A percentile compares a stretch with the other conserved stretches of the same genome.
These are phyloP conservation scores for Julus scandinavius DNA, from an alignment of 2,888 invertebrate genomes.

Conservation along the genomic window DNA sequence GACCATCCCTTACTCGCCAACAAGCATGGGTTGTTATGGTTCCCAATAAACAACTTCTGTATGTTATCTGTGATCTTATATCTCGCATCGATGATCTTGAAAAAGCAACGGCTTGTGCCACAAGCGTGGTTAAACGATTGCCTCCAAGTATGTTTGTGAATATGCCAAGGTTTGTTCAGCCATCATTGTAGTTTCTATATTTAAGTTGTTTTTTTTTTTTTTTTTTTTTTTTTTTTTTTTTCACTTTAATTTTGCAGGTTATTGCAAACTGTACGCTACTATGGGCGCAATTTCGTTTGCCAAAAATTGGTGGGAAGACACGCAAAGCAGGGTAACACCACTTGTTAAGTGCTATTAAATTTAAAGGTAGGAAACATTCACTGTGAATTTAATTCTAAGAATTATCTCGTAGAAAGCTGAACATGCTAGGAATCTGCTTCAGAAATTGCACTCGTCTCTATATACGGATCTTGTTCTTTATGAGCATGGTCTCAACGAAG, in stretches of 20 bases:
- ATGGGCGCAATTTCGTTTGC: constrained; percentile 43
- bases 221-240: not conserved
- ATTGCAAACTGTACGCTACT: not conserved
- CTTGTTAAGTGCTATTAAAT: not conserved
- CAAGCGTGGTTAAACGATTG: constrained; percentile 24
- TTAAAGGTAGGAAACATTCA: not conserved
- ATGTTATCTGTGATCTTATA: constrained; percentile 10
- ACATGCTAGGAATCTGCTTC: not conserved
- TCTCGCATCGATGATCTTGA: constrained; percentile 42
- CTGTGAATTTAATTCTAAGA: not conserved
- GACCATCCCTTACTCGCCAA: constrained; percentile 8
- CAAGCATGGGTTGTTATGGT: not conserved
- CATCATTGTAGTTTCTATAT: not conserved
- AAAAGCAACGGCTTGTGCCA: constrained; percentile 41
- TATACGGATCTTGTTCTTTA: not conserved
- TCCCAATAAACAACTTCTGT: constrained; percentile 24
- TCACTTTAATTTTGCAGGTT: not conserved
- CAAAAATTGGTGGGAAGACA: constrained; percentile 36
- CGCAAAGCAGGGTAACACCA: not conserved
- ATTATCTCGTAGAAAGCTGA: constrained; percentile 7
- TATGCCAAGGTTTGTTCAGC: not conserved
- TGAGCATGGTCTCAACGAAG: not conserved
- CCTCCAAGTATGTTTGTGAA: not conserved
- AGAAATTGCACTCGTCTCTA: not conserved
- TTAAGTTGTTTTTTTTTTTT: not conserved